Base-by-base conservation (phyloP, 2,888 invertebrate genomes). In the Vannuccia rotundouncinata region DNA sequence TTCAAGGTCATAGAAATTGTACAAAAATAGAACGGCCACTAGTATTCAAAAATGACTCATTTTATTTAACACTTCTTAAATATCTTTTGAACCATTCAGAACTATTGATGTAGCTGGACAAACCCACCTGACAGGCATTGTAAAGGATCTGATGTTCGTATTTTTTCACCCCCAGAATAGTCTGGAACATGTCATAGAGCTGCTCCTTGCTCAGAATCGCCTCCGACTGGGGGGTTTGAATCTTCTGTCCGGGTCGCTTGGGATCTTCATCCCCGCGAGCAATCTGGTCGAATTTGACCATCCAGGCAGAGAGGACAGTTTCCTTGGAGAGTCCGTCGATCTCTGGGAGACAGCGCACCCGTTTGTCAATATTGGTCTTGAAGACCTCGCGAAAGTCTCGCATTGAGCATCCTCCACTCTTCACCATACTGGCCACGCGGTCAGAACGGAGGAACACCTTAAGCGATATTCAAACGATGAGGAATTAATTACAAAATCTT, bases 121-220 rank as follows among this genome's bases (percentile, higher is more conserved):
- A n/a, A n/a, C 59, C 84, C 89, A 94, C 93, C 92, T 95, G 93
- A 87, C 98, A 91, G 84, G 98, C 97, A 90, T 99, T 99, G 90
- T 95, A 99, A 82, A 99, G 91, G 85, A 99, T 92, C 90, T 99
- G 99, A 89, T 99, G 99, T 89, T 99, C 99, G 89, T 99, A 99
- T 89, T 99, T 99, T 90, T 99, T 99, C 79, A 99, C 94, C 79
- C 93, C 93, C 82, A 99, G 90, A 84, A 99, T 96, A 89, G 97
- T 97, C 89, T 99, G 99, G 89, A 99, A 99, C 95, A 99, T 97
- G 89, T 99, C 99, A 89, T 96, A 99, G 13, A 99, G 91, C 88
- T 99, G 99, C 87, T 99, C 99, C 90, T 99, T 99, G 85, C 95
- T 95, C 79, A 80, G 66, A 1, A 81, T 74, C 17, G 74, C 66